Conservation (phyloP, 2,113 vertebrate species). For the Triplophysa rosa region DNA sequence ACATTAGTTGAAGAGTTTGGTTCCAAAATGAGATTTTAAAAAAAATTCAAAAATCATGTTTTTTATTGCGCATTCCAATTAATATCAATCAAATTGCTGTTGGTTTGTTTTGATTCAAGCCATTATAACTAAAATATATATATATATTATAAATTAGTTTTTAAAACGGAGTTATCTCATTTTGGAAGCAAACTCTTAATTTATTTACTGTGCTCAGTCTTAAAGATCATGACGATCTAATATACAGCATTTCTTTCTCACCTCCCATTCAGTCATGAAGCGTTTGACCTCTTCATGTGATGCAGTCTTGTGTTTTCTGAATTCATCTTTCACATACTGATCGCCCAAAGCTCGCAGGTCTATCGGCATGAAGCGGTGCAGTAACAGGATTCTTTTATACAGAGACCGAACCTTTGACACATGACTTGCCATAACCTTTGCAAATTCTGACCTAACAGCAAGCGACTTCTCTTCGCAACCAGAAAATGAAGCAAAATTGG, state of each 20-base stretch:
- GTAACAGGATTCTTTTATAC: constrained; percentile 80
- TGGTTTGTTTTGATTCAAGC: no score
- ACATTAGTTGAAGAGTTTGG: no score
- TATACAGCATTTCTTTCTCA: constrained; percentile 61
- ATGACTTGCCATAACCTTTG: constrained; percentile 66
- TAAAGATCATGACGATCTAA: no score
- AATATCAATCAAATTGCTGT: no score
- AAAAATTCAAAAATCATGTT: no score
- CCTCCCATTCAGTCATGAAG: constrained; percentile 91
- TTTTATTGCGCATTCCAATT: no score
- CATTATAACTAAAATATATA: no score
- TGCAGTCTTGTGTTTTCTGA: constrained; percentile 78
- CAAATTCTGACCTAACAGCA: neutral
- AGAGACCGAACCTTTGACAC: constrained; percentile 70
- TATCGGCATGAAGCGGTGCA: constrained; percentile 83
- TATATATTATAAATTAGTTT: no score
- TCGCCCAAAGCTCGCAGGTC: constrained; percentile 83
- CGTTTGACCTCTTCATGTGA: constrained; percentile 68
- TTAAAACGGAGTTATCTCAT: no score
- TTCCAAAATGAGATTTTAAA: no score
- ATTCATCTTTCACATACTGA: constrained; percentile 89
- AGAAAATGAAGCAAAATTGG: neutral
- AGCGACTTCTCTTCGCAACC: no score
- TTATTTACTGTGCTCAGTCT: neutral
- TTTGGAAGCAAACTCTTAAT: no score